phyloP scores from a whole-genome alignment of 2,888 invertebrate genomes.

The Torymus auratus region DNA sequence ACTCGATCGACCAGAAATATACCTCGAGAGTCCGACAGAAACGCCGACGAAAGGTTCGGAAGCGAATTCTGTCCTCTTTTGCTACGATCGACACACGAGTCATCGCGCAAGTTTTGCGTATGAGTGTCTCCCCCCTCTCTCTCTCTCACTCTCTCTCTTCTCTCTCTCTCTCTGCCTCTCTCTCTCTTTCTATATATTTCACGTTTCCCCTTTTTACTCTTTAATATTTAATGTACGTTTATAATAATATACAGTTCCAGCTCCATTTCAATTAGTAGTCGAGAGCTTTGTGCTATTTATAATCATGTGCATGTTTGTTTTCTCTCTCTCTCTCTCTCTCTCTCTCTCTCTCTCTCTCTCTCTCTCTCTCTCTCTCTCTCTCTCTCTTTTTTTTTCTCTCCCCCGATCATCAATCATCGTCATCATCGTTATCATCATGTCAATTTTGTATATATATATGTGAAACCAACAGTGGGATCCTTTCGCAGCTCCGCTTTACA shows the following conservation, averaged over 20 bases:
- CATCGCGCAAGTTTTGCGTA: not conserved
- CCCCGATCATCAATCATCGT: not conserved
- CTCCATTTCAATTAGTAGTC: slow-evolving; percentile 65
- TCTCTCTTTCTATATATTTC: not conserved
- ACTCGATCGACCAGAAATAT: slow-evolving; percentile 46
- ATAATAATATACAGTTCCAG: slow-evolving; percentile 70
- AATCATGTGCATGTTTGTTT: slow-evolving; percentile 72
- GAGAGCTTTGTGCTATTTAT: slow-evolving; percentile 75
- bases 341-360: slow-evolving; percentile 22
- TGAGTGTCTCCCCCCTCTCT: slow-evolving; percentile 10
- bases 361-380: slow-evolving; percentile 17
- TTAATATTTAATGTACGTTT: slow-evolving; percentile 56
- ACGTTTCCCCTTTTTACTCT: slow-evolving; percentile 16
- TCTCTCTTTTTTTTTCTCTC: slow-evolving; percentile 8
- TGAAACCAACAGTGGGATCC: slow-evolving; percentile 27
- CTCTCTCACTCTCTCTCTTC: slow-evolving; percentile 10
- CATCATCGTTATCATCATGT: not conserved
- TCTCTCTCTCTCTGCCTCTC: slow-evolving; percentile 6
- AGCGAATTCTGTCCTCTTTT: not conserved
- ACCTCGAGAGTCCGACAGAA: slow-evolving; percentile 10
- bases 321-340: slow-evolving; percentile 12
- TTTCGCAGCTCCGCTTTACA: slow-evolving; percentile 11
- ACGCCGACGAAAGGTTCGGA: slow-evolving; percentile 25
- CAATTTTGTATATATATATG: slow-evolving; percentile 1
- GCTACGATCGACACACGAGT: not conserved